Percentiles rank a stretch among this genome's conserved stretches.
phyloP scores from a whole-genome alignment of 1,140 invertebrate genomes.

The Hyles vespertilio region DNA sequence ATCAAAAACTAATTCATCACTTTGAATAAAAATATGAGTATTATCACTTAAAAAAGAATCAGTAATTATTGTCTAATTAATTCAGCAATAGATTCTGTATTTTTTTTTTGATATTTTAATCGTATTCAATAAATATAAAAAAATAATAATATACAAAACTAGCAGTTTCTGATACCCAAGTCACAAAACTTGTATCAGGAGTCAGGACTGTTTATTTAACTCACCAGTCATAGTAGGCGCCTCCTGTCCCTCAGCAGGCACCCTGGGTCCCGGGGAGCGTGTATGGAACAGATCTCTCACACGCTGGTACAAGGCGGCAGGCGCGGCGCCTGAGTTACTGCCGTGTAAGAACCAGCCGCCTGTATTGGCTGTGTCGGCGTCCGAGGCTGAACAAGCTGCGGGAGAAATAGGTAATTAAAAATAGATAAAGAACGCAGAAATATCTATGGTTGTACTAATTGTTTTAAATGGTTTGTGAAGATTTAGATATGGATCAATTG shows the following conservation, averaged over 20 bases:
- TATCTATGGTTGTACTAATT: not conserved
- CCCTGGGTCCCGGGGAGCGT: conserved; percentile 55
- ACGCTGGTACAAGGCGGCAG: conserved; percentile 79
- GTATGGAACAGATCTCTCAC: conserved; percentile 83
- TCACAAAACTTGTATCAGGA: too few relatives aligned
- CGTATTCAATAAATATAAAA: too few relatives aligned
- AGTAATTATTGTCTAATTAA: too few relatives aligned
- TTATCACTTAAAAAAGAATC: too few relatives aligned
- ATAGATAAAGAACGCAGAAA: not conserved
- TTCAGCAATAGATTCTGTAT: too few relatives aligned
- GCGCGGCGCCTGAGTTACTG: conserved; percentile 34
- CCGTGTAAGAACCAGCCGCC: conserved; percentile 91
- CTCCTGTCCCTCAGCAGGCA: conserved; percentile 60
- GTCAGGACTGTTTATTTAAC: not conserved
- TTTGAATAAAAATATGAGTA: too few relatives aligned
- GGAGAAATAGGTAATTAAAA: not conserved
- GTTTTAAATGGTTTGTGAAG: not conserved
- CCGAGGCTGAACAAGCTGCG: conserved; percentile 64
- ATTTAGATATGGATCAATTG: too few relatives aligned
- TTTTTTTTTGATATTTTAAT: too few relatives aligned
- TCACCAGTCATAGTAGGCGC: conserved; percentile 62
- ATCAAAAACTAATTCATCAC: too few relatives aligned
- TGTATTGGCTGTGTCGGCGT: conserved; percentile 65
- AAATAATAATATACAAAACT: too few relatives aligned
- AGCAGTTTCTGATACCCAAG: too few relatives aligned